These are phyloP conservation scores for Teinopalpus imperialis DNA, from an alignment of 2,888 invertebrate species.

Conservation along the genomic window DNA sequence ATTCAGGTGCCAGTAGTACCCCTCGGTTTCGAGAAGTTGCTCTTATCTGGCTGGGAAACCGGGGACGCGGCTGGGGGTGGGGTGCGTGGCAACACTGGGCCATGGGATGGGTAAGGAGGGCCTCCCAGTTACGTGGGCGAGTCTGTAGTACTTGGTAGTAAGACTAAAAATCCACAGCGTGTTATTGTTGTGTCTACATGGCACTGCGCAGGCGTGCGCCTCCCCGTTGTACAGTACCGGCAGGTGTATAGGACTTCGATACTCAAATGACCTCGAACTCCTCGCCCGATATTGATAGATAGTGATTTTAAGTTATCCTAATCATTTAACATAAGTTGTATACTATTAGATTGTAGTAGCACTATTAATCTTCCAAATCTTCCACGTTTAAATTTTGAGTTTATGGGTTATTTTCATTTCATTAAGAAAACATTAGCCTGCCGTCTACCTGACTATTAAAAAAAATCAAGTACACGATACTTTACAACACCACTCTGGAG, in stretches of 20 bases:
- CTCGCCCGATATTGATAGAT: constrained; percentile 40
- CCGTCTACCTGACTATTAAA: no score
- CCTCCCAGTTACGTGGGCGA: constrained; percentile 71
- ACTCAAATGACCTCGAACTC: constrained; percentile 63
- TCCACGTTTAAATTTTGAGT: no score
- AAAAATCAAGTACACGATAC: no score
- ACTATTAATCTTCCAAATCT: no score
- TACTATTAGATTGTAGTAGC: no score
- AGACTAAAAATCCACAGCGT: constrained; percentile 59
- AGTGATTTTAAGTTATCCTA: constrained; percentile 18
- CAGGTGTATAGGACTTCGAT: constrained; percentile 40
- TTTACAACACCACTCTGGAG: no score
- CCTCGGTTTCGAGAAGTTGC: constrained; percentile 46
- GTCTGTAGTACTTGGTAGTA: constrained; percentile 81
- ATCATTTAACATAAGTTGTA: constrained; percentile 26
- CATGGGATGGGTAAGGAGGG: constrained; percentile 33
- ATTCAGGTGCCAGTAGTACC: constrained; percentile 32
- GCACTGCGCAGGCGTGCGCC: constrained; percentile 65
- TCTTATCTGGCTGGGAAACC: constrained; percentile 39
- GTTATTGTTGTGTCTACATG: constrained; percentile 75
- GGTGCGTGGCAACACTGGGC: constrained; percentile 60
- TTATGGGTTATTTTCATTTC: no score
- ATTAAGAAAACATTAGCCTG: no score
- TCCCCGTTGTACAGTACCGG: constrained; percentile 35
- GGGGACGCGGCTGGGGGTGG: constrained; percentile 25